phyloP scores from a whole-genome alignment of 2,113 vertebrate genomes.

The Sclerurus mexicanus region DNA sequence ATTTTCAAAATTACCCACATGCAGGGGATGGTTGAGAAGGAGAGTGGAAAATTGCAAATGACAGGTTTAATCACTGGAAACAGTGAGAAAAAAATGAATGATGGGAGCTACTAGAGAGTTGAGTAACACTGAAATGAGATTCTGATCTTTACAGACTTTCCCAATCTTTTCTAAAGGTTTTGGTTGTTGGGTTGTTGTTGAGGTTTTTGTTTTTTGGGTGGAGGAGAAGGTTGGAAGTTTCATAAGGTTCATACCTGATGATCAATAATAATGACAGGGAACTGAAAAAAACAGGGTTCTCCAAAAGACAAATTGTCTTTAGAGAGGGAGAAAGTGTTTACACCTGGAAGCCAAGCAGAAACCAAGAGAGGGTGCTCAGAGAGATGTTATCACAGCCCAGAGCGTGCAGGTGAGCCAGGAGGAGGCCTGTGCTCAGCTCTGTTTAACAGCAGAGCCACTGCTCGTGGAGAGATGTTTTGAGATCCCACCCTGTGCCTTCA shows the following conservation, averaged over 20 bases:
- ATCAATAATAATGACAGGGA: neutral
- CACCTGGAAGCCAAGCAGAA: neutral
- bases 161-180: neutral
- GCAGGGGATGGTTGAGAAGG: neutral
- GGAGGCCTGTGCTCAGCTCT: neutral
- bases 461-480: neutral
- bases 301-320: neutral
- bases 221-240: neutral
- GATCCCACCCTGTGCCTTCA: neutral
- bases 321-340: conserved; percentile 1
- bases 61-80: neutral
- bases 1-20: neutral
- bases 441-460: neutral
- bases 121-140: conserved; percentile 2
- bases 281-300: neutral
- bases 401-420: neutral
- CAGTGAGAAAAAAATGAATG: neutral
- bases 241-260: neutral
- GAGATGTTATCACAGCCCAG: neutral
- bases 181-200: neutral
- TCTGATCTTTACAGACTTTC: conserved; percentile 29
- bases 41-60: neutral
- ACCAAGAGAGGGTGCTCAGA: neutral
- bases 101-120: neutral
- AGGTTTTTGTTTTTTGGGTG: neutral